phyloP scores from a whole-genome alignment of 2,888 invertebrate species.

The Phymatocera aterrima region DNA sequence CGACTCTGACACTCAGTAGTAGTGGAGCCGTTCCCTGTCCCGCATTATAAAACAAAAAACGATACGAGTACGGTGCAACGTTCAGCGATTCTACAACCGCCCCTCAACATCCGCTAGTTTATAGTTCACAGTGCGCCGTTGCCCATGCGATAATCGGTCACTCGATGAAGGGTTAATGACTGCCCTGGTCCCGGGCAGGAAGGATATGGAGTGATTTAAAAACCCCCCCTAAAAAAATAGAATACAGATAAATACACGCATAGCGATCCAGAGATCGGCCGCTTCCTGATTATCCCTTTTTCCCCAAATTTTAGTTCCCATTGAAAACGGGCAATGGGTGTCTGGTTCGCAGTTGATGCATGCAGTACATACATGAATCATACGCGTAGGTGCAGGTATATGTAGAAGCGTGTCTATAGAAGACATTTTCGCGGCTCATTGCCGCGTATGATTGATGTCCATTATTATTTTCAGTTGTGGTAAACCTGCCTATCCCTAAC shows the following conservation, averaged over 20 bases:
- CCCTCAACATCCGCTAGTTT: constrained; percentile 38
- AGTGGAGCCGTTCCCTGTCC: neutral
- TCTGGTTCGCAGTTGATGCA: too few species aligned
- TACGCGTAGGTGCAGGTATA: too few species aligned
- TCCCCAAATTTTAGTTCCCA: too few species aligned
- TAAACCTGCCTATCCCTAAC: too few species aligned
- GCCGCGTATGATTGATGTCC: neutral
- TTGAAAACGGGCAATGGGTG: too few species aligned
- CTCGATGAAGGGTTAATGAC: constrained; percentile 28
- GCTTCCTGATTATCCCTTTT: too few species aligned
- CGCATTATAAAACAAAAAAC: neutral
- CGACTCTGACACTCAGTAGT: constrained; percentile 16
- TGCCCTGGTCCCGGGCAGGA: neutral
- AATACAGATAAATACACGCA: too few species aligned
- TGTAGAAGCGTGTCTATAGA: too few species aligned
- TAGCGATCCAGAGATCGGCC: too few species aligned
- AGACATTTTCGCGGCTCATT: constrained; percentile 9
- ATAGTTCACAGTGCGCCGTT: neutral
- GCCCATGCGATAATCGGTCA: constrained; percentile 8
- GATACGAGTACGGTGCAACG: neutral
- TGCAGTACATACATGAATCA: too few species aligned
- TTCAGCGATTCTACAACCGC: neutral
- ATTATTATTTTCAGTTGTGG: constrained; percentile 13
- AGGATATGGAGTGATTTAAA: neutral
- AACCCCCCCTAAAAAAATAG: neutral